These are phyloP conservation scores for Bhutanitis thaidina DNA, from an alignment of 2,888 invertebrate genomes.

Conservation along the genomic window DNA sequence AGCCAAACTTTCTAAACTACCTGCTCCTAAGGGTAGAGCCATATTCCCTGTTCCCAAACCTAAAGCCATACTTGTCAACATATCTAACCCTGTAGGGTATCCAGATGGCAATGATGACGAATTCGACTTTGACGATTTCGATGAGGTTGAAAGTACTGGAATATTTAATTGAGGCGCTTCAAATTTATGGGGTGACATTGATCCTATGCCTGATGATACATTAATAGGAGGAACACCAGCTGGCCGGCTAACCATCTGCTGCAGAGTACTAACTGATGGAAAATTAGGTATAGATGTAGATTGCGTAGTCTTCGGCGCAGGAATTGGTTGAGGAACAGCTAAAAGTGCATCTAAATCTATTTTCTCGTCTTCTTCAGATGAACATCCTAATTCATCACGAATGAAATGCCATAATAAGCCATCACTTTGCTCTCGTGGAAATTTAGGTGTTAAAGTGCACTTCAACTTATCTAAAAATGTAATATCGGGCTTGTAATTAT, in stretches of 20 bases:
- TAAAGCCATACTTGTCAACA: slow-evolving; percentile 75
- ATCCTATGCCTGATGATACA: slow-evolving; percentile 66
- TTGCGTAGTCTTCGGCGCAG: slow-evolving; percentile 63
- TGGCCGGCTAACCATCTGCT: slow-evolving; percentile 75
- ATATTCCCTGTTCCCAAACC: slow-evolving; percentile 67
- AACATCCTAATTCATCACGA: slow-evolving; percentile 85
- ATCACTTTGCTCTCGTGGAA: slow-evolving; percentile 89
- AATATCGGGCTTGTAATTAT: slow-evolving; percentile 84
- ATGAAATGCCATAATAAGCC: slow-evolving; percentile 89
- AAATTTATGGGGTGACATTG: slow-evolving; percentile 76
- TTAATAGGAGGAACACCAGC: slow-evolving; percentile 73
- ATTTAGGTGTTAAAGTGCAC: slow-evolving; percentile 88
- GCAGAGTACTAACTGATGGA: slow-evolving; percentile 71
- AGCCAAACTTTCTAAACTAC: slow-evolving; percentile 68
- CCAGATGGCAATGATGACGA: slow-evolving; percentile 73
- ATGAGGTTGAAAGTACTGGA: slow-evolving; percentile 80
- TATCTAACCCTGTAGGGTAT: slow-evolving; percentile 71
- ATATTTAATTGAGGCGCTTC: slow-evolving; percentile 80
- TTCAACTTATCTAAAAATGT: slow-evolving; percentile 92
- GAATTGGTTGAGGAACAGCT: slow-evolving; percentile 79
- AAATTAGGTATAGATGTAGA: slow-evolving; percentile 62
- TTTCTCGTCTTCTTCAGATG: slow-evolving; percentile 83
- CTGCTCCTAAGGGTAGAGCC: slow-evolving; percentile 62
- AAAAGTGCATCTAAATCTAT: slow-evolving; percentile 80
- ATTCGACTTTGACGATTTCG: slow-evolving; percentile 79